Conservation (phyloP, 2,888 invertebrate genomes). For the Drosophila atripex region DNA sequence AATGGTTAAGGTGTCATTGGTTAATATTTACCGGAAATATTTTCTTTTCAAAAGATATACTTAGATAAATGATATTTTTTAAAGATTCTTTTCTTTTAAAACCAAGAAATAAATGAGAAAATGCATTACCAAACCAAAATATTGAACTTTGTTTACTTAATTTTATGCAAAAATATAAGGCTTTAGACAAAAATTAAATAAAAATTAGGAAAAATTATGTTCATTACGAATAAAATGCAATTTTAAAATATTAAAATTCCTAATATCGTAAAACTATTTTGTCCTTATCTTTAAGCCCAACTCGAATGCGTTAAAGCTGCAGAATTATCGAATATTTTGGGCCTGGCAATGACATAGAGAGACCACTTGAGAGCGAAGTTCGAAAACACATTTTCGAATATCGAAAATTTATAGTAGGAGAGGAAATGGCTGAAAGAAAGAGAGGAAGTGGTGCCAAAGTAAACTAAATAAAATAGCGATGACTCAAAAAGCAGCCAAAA, state of each 20-base stretch:
- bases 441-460: slow-evolving; percentile 2
- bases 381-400: slow-evolving; percentile 54
- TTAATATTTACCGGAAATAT: not conserved
- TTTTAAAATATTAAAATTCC: no score
- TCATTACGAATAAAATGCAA: no score
- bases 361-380: slow-evolving; percentile 10
- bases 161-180: no score
- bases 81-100: no score
- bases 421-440: slow-evolving; percentile 38
- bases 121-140: no score
- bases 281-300: not conserved
- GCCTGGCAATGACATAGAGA: slow-evolving; percentile 32
- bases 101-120: no score
- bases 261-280: not conserved
- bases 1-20: not conserved
- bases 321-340: not conserved
- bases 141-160: no score
- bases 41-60: not conserved
- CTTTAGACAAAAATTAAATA: no score
- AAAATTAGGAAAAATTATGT: no score
- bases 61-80: no score
- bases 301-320: not conserved
- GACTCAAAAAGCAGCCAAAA: slow-evolving; percentile 59
- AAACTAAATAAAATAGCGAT: slow-evolving; percentile 65
- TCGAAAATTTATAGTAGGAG: slow-evolving; percentile 67